Evolutionary conservation across 2,888 invertebrate genomes (phyloP), one percentile per base, ranked within the genome.

Genomic region (Drosophila macrospina): DNA sequence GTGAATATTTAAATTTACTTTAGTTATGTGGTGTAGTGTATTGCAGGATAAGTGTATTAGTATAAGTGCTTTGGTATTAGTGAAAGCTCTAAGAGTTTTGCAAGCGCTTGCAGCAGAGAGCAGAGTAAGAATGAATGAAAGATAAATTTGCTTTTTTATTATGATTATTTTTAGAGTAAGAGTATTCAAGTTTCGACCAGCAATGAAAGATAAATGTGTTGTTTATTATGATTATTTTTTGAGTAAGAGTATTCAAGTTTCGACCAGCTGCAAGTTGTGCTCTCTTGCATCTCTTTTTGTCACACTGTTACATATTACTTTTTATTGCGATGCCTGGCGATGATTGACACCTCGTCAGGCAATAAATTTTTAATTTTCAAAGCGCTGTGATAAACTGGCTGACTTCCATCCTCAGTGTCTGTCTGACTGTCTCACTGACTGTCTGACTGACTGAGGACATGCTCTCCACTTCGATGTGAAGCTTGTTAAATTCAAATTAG

Each of bases 351-450:
- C 86, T 81, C 86, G 89, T 76, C 89, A 82, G 86, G 80, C 89
- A 89, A 90, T 83, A 91, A 91, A 90, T 91, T 90, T 91, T 90
- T 90, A 91, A 90, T 91, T 90, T 86, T 79, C 80, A 77, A 89
- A 81, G 85, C 78, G 32, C 80, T 42, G 64, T 66, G 74, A 74
- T 78, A 78, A 62, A 74, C 74, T 60, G 63, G 32, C 55, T 63
- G 71, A 52, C 36, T 51, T 45, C 15, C 37, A 37, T 41, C 20
- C 41, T 41, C 16, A 16, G 30, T 13, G 36, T 5, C 39, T 13
- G 36, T 5, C 37, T n/a, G 20, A 1, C 32, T 16, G 42, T 10
- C 47, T 37, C 26, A 15, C 32, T 37, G 32, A 15, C 32, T 42
- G 56, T 39, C 24, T 48, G 52, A 28, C 52, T 70, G 56, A 52